Conservation (phyloP, 2,888 invertebrate genomes). For the Dione vanillae region DNA sequence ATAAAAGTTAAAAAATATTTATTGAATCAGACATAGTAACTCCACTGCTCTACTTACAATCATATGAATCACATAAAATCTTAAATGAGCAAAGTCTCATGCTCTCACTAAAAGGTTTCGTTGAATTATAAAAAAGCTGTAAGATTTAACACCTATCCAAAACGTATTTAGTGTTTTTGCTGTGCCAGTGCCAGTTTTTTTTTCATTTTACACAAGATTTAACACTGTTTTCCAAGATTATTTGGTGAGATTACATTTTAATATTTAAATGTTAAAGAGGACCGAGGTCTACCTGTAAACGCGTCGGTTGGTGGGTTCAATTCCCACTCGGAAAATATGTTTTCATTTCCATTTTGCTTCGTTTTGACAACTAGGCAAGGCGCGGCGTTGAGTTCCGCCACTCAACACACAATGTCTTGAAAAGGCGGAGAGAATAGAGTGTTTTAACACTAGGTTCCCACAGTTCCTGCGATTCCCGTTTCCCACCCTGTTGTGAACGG, state of each 20-base stretch:
- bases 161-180: slow-evolving; percentile 7
- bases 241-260: slow-evolving; percentile 44
- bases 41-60: background rate
- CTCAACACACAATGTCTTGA: too few relatives aligned
- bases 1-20: background rate
- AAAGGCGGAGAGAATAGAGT: too few relatives aligned
- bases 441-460: too few relatives aligned
- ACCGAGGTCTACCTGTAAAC: too few relatives aligned
- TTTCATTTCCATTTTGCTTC: too few relatives aligned
- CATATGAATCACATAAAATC: background rate
- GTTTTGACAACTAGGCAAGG: too few relatives aligned
- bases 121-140: background rate
- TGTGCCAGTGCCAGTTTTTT: background rate
- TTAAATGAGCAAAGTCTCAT: slow-evolving; percentile 1
- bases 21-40: background rate
- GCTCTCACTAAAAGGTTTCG: slow-evolving; percentile 17
- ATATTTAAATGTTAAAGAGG: too few relatives aligned
- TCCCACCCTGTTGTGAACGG: too few relatives aligned
- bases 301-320: too few relatives aligned
- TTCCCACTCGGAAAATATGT: too few relatives aligned
- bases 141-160: slow-evolving; percentile 19
- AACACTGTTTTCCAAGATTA: slow-evolving; percentile 18
- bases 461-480: too few relatives aligned
- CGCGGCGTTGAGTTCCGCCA: too few relatives aligned
- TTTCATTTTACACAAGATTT: slow-evolving; percentile 8